These are phyloP conservation scores for Tetramorium alpestre DNA, from an alignment of 1,140 invertebrate species.

Conservation along the genomic window DNA sequence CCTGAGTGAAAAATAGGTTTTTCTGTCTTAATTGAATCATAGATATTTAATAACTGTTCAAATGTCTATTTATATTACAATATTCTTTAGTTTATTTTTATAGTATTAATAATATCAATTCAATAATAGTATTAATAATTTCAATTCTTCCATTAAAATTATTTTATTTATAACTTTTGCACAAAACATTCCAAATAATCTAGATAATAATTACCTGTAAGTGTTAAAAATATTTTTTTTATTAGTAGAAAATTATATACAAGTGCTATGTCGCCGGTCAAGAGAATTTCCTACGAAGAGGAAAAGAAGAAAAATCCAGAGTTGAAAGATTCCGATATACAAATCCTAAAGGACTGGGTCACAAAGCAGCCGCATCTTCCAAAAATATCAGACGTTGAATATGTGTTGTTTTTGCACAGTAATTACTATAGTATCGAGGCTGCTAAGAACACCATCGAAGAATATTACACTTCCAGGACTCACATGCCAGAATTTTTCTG, in stretches of 20 bases:
- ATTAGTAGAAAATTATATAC: neutral
- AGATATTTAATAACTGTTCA: neutral
- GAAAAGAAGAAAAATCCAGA: slow-evolving; percentile 87
- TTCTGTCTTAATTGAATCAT: neutral
- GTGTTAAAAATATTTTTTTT: neutral
- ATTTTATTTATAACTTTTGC: too few species aligned
- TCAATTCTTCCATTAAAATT: neutral
- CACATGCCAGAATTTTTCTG: slow-evolving; percentile 87
- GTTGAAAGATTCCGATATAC: slow-evolving; percentile 86
- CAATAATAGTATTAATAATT: neutral
- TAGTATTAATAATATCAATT: neutral
- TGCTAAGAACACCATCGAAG: slow-evolving; percentile 88
- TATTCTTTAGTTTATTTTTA: neutral
- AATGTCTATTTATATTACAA: neutral
- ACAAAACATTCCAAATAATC: neutral
- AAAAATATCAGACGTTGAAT: slow-evolving; percentile 85
- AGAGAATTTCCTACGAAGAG: slow-evolving; percentile 80
- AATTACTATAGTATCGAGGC: slow-evolving; percentile 87
- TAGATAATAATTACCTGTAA: neutral
- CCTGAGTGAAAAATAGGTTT: neutral
- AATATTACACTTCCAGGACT: slow-evolving; percentile 87
- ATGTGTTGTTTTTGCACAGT: slow-evolving; percentile 87
- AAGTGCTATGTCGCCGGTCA: slow-evolving; percentile 14
- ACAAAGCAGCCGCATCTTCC: slow-evolving; percentile 88
- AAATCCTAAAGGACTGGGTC: slow-evolving; percentile 87